A percentile compares a stretch with the other conserved stretches of the same genome.
Evolutionary conservation across 2,797 vertebrate species (phyloP).

Genomic region (Microctenopoma lineatum): DNA sequence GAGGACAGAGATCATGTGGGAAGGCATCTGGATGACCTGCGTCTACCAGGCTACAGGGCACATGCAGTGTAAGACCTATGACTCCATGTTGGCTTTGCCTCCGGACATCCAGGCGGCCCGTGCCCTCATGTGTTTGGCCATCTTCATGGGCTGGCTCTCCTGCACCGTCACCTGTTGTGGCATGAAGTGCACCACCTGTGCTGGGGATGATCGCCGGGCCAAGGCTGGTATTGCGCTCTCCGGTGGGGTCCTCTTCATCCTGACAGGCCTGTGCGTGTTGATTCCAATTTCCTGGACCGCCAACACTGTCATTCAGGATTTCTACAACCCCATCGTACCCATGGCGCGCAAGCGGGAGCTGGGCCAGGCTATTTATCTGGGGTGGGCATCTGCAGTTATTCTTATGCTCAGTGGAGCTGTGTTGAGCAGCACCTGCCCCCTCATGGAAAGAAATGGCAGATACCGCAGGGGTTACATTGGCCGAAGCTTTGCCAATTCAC

Average conservation of each 20-base stretch:
- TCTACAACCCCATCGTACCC: slow-evolving; percentile 86
- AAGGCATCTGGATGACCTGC: slow-evolving; percentile 90
- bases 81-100: slow-evolving; percentile 85
- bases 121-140: slow-evolving; percentile 86
- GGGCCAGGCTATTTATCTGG: slow-evolving; percentile 87
- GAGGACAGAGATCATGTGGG: slow-evolving; percentile 87
- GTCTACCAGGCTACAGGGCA: slow-evolving; percentile 87
- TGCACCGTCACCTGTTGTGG: slow-evolving; percentile 88
- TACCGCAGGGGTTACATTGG: slow-evolving; percentile 81
- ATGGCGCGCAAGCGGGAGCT: slow-evolving; percentile 84
- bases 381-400: slow-evolving; percentile 83
- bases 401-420: slow-evolving; percentile 86
- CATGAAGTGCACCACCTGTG: slow-evolving; percentile 89
- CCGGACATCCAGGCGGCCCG: slow-evolving; percentile 86
- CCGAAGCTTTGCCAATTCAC: slow-evolving; percentile 81
- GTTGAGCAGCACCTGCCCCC: slow-evolving; percentile 85
- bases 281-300: slow-evolving; percentile 87
- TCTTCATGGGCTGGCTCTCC: slow-evolving; percentile 88
- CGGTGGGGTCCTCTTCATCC: slow-evolving; percentile 84
- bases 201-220: slow-evolving; percentile 84
- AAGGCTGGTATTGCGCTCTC: slow-evolving; percentile 85
- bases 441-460: slow-evolving; percentile 71
- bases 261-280: slow-evolving; percentile 85
- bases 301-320: slow-evolving; percentile 85
- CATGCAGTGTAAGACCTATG: slow-evolving; percentile 88